Percentiles rank a stretch among this genome's conserved stretches.
These are phyloP conservation scores for Cryptophagus acutangulus DNA, from an alignment of 2,888 invertebrate genomes.

Conservation along the genomic window DNA sequence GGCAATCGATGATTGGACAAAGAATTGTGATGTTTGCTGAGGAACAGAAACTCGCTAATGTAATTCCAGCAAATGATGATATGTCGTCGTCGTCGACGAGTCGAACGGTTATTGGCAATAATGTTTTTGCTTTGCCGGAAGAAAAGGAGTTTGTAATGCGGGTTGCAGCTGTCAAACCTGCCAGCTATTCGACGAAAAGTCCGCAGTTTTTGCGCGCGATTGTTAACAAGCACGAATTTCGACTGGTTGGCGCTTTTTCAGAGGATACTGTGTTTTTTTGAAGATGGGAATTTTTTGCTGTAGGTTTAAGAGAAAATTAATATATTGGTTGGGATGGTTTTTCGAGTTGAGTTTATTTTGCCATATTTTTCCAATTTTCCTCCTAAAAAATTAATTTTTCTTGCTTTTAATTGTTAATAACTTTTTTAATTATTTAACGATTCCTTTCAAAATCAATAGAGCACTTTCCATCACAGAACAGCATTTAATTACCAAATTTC, in stretches of 20 bases:
- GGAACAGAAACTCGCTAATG: slow-evolving; percentile 5
- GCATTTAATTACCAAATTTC: too few relatives aligned
- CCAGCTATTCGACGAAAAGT: slow-evolving; percentile 55
- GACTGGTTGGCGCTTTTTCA: slow-evolving; percentile 75
- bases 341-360: too few relatives aligned
- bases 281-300: slow-evolving; percentile 16
- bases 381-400: too few relatives aligned
- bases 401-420: too few relatives aligned
- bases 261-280: slow-evolving; percentile 67
- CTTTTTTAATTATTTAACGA: too few relatives aligned
- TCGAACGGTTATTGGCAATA: not conserved
- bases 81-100: too few relatives aligned
- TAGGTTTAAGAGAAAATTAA: too few relatives aligned
- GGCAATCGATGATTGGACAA: slow-evolving; percentile 53
- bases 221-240: slow-evolving; percentile 61
- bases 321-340: too few relatives aligned
- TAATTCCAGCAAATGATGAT: slow-evolving; percentile 17
- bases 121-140: slow-evolving; percentile 27
- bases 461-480: too few relatives aligned
- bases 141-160: slow-evolving; percentile 64
- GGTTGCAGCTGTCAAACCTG: slow-evolving; percentile 56
- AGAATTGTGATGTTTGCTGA: not conserved
- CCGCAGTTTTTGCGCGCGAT: slow-evolving; percentile 68
- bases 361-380: too few relatives aligned
- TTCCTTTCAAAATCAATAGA: too few relatives aligned